Percentiles rank a stretch among this genome's conserved stretches.
These are phyloP conservation scores for Eristalis pertinax DNA, from an alignment of 2,888 invertebrate genomes.

Conservation along the genomic window DNA sequence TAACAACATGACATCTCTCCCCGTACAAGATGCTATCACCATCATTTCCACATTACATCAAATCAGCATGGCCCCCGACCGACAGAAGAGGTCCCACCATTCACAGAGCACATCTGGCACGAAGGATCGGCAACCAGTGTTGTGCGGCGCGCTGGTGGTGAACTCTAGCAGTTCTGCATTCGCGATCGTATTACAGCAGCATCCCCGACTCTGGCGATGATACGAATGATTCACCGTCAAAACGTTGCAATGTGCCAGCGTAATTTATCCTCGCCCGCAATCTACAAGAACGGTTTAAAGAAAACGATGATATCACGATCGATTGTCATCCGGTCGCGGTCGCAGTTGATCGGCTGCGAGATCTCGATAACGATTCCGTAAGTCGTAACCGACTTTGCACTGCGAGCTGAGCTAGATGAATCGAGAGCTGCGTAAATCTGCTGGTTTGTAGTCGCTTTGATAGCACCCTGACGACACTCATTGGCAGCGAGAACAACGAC, in stretches of 20 bases:
- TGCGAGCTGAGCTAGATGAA: neutral
- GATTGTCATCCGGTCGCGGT: constrained; percentile 50
- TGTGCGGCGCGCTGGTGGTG: constrained; percentile 37
- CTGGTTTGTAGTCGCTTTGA: constrained; percentile 1
- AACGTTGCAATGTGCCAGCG: constrained; percentile 40
- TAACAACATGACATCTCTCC: constrained; percentile 68
- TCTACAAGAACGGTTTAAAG: constrained; percentile 41
- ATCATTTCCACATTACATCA: constrained; percentile 27
- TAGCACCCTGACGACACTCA: constrained; percentile 21
- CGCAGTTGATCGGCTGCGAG: neutral
- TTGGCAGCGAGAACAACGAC: constrained; percentile 4
- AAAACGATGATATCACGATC: constrained; percentile 49
- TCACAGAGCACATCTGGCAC: constrained; percentile 51
- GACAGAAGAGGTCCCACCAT: constrained; percentile 48
- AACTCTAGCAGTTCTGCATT: constrained; percentile 42
- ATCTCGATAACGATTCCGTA: constrained; percentile 16
- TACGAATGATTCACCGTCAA: constrained; percentile 51
- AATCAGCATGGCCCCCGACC: constrained; percentile 16
- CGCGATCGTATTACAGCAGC: constrained; percentile 33
- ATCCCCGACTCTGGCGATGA: constrained; percentile 23
- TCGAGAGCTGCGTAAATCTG: neutral
- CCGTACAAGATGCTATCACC: constrained; percentile 55
- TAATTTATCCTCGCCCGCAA: constrained; percentile 46
- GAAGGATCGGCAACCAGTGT: constrained; percentile 1
- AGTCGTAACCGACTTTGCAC: constrained; percentile 5